Evolutionary conservation across 64 coral and sea anemone genomes (phyloP).

Genomic region (Cladopsammia gracilis): DNA sequence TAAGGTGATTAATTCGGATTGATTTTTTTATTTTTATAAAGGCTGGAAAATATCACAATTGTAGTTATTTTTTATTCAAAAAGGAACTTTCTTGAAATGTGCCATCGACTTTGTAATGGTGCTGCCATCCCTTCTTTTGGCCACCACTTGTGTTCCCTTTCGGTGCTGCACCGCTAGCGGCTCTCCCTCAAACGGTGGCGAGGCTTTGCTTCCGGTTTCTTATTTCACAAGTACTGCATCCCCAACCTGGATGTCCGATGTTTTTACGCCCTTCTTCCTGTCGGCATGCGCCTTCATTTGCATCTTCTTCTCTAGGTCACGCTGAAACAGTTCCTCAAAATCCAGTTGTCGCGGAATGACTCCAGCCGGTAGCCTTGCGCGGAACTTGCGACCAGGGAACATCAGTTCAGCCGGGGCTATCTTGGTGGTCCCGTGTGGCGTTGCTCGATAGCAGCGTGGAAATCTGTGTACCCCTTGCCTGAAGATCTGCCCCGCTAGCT

Average conservation of each 20-base stretch:
- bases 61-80: too few relatives aligned
- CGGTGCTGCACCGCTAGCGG: background rate
- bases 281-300: background rate
- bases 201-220: background rate
- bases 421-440: constrained; percentile 49
- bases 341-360: constrained; percentile 11
- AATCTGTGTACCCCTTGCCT: constrained; percentile 45
- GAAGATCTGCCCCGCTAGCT: background rate
- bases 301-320: background rate
- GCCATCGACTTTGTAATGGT: background rate
- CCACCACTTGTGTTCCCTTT: background rate
- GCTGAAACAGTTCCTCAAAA: constrained; percentile 56
- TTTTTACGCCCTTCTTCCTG: background rate
- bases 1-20: too few relatives aligned
- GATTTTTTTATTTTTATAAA: too few relatives aligned
- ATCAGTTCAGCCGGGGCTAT: constrained; percentile 49
- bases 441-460: constrained; percentile 29
- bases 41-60: too few relatives aligned
- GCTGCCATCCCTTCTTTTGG: constrained; percentile 3
- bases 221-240: background rate
- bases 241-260: background rate
- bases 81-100: background rate
- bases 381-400: constrained; percentile 21
- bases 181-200: background rate
- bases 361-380: constrained; percentile 14